Percentiles rank a stretch among this genome's conserved stretches.
These are phyloP conservation scores for Cantharis rustica DNA, from an alignment of 2,888 invertebrate genomes.

Conservation along the genomic window DNA sequence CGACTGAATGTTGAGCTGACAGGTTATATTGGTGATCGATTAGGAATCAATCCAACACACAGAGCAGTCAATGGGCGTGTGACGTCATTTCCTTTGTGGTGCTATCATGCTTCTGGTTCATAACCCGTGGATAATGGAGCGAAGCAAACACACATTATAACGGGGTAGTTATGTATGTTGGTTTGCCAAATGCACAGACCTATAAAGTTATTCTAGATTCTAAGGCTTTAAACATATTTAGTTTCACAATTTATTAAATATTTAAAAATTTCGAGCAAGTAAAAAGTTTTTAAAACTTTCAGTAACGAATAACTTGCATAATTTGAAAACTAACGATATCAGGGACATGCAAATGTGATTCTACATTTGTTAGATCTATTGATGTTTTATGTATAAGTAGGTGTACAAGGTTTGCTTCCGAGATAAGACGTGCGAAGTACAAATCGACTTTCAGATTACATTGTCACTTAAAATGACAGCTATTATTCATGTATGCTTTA, in stretches of 20 bases:
- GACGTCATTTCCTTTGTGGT: constrained; percentile 59
- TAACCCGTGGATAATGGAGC: constrained; percentile 56
- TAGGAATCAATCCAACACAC: constrained; percentile 55
- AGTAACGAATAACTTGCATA: not conserved
- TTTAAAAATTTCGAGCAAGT: not conserved
- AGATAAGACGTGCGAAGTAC: constrained; percentile 26
- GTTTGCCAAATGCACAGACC: constrained; percentile 21
- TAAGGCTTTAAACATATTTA: not conserved
- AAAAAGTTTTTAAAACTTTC: not conserved
- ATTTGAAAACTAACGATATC: not conserved
- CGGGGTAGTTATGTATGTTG: constrained; percentile 31
- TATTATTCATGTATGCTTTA: constrained; percentile 26
- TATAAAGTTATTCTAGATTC: constrained; percentile 21
- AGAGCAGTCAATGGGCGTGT: constrained; percentile 56
- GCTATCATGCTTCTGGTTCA: constrained; percentile 58
- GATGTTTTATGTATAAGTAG: constrained; percentile 14
- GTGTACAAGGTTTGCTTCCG: constrained; percentile 10
- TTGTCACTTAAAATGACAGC: constrained; percentile 30
- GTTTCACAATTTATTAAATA: not conserved
- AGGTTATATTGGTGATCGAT: constrained; percentile 54
- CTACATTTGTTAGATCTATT: constrained; percentile 22
- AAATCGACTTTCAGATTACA: constrained; percentile 31
- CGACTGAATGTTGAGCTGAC: constrained; percentile 50
- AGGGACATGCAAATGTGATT: not conserved
- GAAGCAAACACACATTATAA: constrained; percentile 39